phyloP scores from a whole-genome alignment of 2,797 vertebrate species.

The Somateria mollissima region DNA sequence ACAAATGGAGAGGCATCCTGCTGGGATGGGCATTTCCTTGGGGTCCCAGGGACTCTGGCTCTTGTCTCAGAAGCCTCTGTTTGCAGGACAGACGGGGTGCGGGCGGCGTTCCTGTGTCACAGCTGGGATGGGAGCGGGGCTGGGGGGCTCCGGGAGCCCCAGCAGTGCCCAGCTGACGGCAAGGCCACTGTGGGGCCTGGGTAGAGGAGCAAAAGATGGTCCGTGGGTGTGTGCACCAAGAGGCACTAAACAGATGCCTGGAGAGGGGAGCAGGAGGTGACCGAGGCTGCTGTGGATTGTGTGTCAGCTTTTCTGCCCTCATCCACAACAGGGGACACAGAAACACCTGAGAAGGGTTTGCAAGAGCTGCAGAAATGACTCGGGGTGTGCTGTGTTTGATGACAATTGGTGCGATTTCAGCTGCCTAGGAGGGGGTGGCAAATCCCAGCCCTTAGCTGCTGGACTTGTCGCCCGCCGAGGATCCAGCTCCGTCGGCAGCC shows the following conservation, averaged over 20 bases:
- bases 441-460: neutral
- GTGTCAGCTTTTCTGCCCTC: neutral
- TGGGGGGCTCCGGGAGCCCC: neutral
- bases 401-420: neutral
- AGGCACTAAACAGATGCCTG: neutral
- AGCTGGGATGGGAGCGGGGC: neutral
- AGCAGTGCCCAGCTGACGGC: too few relatives aligned
- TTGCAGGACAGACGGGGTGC: too few relatives aligned
- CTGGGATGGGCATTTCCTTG: neutral
- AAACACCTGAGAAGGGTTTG: neutral
- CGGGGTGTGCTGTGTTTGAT: neutral
- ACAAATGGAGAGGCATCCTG: neutral
- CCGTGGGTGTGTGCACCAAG: neutral
- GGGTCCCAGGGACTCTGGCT: neutral
- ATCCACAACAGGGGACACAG: neutral
- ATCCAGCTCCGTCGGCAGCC: too few relatives aligned
- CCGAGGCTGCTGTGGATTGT: neutral
- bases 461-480: too few relatives aligned
- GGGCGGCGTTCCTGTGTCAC: fast-evolving
- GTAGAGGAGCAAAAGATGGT: neutral
- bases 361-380: neutral
- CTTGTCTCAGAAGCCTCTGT: neutral
- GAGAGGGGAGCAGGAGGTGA: neutral
- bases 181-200: too few relatives aligned
- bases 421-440: too few relatives aligned